Percentiles rank a stretch among this genome's conserved stretches.
phyloP scores from a whole-genome alignment of 1,140 invertebrate genomes.

The Euwallacea fornicatus region DNA sequence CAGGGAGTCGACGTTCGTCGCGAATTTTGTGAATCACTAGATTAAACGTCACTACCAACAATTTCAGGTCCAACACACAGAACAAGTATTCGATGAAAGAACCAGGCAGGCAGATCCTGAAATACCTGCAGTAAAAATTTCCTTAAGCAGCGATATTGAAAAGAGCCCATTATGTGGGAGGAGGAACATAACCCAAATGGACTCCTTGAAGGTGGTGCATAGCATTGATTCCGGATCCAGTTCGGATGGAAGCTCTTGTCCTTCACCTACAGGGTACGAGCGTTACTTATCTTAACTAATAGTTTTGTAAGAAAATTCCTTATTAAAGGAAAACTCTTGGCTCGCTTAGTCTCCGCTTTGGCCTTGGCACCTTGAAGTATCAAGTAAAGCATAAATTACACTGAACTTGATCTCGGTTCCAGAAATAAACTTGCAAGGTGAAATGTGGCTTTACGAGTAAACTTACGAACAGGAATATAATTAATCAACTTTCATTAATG shows the following conservation, averaged over 20 bases:
- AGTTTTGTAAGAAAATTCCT: no score
- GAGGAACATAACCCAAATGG: conserved; percentile 31
- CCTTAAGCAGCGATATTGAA: conserved; percentile 45
- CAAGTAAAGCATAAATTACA: neutral
- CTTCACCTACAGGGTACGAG: conserved; percentile 59
- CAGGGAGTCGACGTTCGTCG: no score
- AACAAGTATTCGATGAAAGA: conserved; percentile 65
- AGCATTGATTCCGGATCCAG: conserved; percentile 54
- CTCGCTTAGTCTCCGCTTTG: no score
- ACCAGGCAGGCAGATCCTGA: conserved; percentile 49
- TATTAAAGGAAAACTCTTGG: no score
- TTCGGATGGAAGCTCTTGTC: conserved; percentile 61
- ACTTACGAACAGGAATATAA: no score
- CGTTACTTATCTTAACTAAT: neutral
- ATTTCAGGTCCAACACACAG: conserved; percentile 67
- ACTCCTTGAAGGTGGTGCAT: conserved; percentile 52
- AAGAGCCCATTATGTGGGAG: conserved; percentile 18
- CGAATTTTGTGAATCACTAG: no score
- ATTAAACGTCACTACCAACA: no score
- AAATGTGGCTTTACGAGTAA: no score
- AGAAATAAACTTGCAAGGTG: no score
- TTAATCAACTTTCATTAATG: no score
- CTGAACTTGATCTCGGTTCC: no score
- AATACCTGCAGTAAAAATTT: conserved; percentile 49
- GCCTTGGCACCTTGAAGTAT: no score